Evolutionary conservation across 2,888 invertebrate species (phyloP), one percentile per base, ranked within the genome.

Genomic region (Eristalinus aeneus): DNA sequence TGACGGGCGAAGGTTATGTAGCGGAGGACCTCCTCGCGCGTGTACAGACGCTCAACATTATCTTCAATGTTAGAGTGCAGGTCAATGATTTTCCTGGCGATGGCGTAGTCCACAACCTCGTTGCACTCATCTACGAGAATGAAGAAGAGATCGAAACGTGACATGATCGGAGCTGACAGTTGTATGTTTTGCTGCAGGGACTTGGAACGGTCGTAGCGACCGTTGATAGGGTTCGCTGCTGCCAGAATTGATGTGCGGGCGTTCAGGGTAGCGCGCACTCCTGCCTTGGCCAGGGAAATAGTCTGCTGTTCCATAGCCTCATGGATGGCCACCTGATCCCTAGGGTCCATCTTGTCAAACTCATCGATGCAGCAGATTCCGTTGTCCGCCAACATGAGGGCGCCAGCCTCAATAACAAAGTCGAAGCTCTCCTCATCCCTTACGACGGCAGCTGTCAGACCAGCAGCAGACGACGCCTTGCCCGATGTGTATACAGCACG

Each of bases 281-380:
- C 99, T 0, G 99, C 98, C 95, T 99, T 99, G 0, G 99, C 99
- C 79, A 99, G 95, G 0, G 99, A 98, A 89, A 99, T 99, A 0
- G 99, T 99, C 93, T 99, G 99, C 91, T 99, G 99, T 94, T 99
- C 99, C 99, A 99, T 99, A 3, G 99, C 99, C 93, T 99, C 99
- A 93, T 99, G 99, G 89, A 99, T 99, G 61, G 99, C 99, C 6
- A 99, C 98, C 93, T 99, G 99, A 94, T 99, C 99, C 64, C 95
- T 95, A 0, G 95, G 95, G 92, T 99, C 99, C 99, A 99, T 99
- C 93, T 99, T 99, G 93, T 99, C 99, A 93, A 99, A 99, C 93
- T 99, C 99, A 90, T 99, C 99, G 89, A 99, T 99, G 91, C 99
- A 99, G 90, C 99, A 99, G 63, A 99, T 97, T 5, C 99, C 98